phyloP scores from a whole-genome alignment of 2,888 invertebrate genomes.

The Ornithoptera priamus region DNA sequence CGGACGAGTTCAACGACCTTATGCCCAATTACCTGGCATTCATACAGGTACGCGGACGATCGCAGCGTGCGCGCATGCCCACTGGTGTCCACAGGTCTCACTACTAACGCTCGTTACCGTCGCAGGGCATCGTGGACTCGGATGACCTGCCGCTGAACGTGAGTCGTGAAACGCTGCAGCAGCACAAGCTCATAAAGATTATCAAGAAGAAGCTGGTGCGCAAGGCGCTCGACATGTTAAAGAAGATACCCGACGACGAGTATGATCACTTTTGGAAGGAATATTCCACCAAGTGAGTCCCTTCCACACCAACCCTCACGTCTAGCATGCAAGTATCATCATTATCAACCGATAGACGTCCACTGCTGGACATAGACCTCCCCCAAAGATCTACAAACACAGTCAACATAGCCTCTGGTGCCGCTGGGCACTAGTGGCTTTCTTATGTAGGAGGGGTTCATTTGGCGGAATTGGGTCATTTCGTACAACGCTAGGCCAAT shows the following conservation, averaged over 20 bases:
- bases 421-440: no score
- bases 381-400: no score
- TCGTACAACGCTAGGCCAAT: no score
- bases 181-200: constrained; percentile 98
- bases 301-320: not conserved
- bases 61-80: no score
- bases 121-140: constrained; percentile 95
- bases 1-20: constrained; percentile 99
- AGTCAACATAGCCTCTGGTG: no score
- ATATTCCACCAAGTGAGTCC: constrained; percentile 94
- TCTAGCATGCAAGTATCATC: no score
- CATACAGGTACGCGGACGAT: constrained; percentile 80
- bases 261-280: constrained; percentile 99
- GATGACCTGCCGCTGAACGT: constrained; percentile 99
- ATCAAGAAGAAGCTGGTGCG: constrained; percentile 99
- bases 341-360: no score
- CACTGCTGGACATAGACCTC: no score
- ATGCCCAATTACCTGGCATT: constrained; percentile 98
- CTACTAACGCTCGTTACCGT: not conserved
- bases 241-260: constrained; percentile 94
- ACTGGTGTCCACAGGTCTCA: not conserved
- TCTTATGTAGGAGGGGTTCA: no score
- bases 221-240: constrained; percentile 98
- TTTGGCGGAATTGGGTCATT: no score
- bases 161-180: constrained; percentile 98